These are phyloP conservation scores for Hydra vulgaris DNA, from an alignment of 30 jellyfish, hydroid and myxozoan genomes.

Conservation along the genomic window DNA sequence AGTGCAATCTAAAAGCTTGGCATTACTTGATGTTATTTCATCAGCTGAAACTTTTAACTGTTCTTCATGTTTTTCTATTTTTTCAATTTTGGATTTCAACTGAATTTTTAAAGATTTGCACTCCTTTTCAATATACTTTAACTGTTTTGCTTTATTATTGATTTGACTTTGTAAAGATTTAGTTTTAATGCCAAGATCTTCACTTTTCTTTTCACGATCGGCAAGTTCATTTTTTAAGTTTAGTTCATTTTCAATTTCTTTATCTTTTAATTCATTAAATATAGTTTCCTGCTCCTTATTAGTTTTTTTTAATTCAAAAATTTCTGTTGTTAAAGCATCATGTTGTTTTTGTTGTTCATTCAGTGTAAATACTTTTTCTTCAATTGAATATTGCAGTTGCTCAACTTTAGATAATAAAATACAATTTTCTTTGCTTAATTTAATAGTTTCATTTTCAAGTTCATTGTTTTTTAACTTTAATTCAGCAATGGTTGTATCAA, in stretches of 20 bases:
- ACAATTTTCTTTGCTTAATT: slow-evolving; percentile 8
- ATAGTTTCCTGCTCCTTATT: slow-evolving; percentile 20
- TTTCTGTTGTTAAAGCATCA: neutral
- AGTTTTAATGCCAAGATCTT: slow-evolving; percentile 41
- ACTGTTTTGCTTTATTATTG: slow-evolving; percentile 40
- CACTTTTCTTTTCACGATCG: slow-evolving; percentile 47
- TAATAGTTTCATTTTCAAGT: neutral
- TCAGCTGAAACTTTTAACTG: neutral
- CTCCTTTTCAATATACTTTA: slow-evolving; percentile 47
- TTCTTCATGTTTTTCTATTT: slow-evolving; percentile 31
- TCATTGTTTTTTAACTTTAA: neutral
- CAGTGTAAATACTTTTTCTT: neutral
- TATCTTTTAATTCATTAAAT: slow-evolving; percentile 16
- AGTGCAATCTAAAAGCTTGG: neutral
- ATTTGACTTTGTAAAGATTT: slow-evolving; percentile 44
- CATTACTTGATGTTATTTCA: neutral
- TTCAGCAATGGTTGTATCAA: neutral
- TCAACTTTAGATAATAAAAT: neutral
- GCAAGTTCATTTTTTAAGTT: slow-evolving; percentile 39
- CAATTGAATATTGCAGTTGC: neutral
- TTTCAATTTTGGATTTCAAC: slow-evolving; percentile 34
- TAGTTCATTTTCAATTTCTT: slow-evolving; percentile 33
- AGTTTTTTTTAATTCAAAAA: neutral
- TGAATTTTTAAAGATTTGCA: slow-evolving; percentile 41
- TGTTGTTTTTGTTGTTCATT: neutral